These are phyloP conservation scores for Sarcophaga rosellei DNA, from an alignment of 2,888 invertebrate genomes.

Conservation along the genomic window DNA sequence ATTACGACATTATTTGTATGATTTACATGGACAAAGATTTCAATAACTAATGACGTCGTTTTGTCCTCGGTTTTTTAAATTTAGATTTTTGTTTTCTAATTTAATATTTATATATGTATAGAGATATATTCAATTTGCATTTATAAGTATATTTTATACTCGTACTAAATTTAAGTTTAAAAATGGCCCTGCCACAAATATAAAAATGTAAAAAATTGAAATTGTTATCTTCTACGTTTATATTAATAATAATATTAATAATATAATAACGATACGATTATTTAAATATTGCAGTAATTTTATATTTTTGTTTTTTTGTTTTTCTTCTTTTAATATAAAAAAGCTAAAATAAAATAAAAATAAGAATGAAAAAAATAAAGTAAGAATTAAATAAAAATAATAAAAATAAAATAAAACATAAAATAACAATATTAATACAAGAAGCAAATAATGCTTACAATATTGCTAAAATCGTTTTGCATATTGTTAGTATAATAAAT, in stretches of 20 bases:
- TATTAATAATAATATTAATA: not conserved
- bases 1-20: too few species aligned
- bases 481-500: conserved; percentile 4
- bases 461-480: not conserved
- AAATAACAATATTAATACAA: not conserved
- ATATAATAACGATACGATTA: conserved; percentile 43
- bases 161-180: conserved; percentile 17
- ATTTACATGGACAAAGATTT: too few species aligned
- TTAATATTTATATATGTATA: conserved; percentile 15
- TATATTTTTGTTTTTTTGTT: not conserved
- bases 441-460: not conserved
- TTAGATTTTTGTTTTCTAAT: not conserved
- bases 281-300: conserved; percentile 51
- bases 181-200: conserved; percentile 69
- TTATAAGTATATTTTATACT: conserved; percentile 12
- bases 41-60: too few species aligned
- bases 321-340: not conserved
- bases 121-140: conserved; percentile 22
- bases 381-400: not conserved
- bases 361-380: conserved; percentile 5
- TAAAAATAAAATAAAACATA: too few species aligned
- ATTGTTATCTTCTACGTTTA: conserved; percentile 4
- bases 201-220: conserved; percentile 62
- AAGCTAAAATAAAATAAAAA: conserved; percentile 19
- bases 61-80: too few species aligned